Percentiles rank a stretch among this genome's conserved stretches.
Conservation (phyloP, 2,113 vertebrate genomes). For the Nesogale talazaci region DNA sequence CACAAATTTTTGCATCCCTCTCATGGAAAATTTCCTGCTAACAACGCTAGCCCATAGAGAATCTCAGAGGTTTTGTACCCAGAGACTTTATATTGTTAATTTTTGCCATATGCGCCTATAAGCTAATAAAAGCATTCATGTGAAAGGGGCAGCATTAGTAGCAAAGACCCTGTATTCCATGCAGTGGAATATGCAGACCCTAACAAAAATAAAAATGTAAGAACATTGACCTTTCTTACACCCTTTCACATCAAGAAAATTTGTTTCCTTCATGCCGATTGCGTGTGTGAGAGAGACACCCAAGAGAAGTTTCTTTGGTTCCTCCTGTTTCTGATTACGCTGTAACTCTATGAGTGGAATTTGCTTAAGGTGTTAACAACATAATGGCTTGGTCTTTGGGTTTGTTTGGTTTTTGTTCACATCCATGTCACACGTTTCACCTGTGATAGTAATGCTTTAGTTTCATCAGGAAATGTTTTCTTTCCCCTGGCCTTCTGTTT, state of each 20-base stretch:
- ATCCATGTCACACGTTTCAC: constrained; percentile 57
- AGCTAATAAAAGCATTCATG: neutral
- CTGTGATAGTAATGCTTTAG: constrained; percentile 52
- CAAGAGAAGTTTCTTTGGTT: neutral
- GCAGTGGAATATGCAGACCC: neutral
- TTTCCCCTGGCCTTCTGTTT: constrained; percentile 3
- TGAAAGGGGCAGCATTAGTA: neutral
- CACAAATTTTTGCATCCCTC: no score
- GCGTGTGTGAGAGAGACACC: neutral
- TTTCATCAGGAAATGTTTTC: constrained; percentile 65
- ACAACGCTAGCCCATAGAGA: neutral
- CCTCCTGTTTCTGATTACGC: constrained; percentile 63
- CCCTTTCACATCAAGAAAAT: neutral
- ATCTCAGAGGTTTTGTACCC: neutral
- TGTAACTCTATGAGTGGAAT: neutral
- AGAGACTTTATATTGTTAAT: constrained; percentile 6
- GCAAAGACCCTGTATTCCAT: neutral
- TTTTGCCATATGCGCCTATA: neutral
- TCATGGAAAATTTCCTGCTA: no score
- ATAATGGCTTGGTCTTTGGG: constrained; percentile 50
- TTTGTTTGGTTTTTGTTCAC: constrained; percentile 61
- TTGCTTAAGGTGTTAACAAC: constrained; percentile 74
- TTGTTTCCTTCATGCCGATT: neutral
- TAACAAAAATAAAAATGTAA: neutral
- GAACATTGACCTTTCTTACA: neutral